Percentiles rank a stretch among this genome's conserved stretches.
These are phyloP conservation scores for Onychorhynchus coronatus DNA, from an alignment of 2,113 vertebrate genomes.

Conservation along the genomic window DNA sequence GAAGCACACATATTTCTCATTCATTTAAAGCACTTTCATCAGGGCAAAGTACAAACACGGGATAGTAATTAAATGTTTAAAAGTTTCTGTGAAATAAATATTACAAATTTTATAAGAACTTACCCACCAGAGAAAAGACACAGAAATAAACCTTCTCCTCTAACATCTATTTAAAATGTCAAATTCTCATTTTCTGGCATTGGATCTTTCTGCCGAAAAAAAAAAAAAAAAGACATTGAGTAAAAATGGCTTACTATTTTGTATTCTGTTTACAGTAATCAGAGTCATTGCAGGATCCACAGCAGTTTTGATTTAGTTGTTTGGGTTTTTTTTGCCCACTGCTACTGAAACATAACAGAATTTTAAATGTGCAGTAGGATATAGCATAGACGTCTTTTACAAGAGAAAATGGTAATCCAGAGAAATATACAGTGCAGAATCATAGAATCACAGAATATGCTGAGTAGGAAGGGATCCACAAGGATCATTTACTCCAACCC, in stretches of 20 bases:
- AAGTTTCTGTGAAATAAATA: not conserved
- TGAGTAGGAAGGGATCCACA: not conserved
- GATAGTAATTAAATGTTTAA: not conserved
- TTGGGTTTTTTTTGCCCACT: not conserved
- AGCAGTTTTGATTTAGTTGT: not conserved
- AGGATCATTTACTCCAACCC: not conserved
- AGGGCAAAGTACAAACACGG: not conserved
- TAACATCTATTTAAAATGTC: not conserved
- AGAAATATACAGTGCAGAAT: not conserved
- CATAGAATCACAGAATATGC: not conserved
- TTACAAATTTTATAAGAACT: not conserved
- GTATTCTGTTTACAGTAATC: not conserved
- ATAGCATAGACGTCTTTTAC: not conserved
- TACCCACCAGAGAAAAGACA: not conserved
- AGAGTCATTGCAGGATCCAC: not conserved
- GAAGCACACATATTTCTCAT: not conserved
- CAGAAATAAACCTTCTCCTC: not conserved
- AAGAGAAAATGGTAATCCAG: not conserved
- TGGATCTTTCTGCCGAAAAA: fast-evolving
- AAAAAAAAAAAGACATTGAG: not conserved
- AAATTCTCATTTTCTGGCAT: not conserved
- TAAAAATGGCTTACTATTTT: not conserved
- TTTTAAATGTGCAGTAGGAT: not conserved
- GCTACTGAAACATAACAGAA: not conserved
- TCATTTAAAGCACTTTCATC: not conserved